Conservation (phyloP, 2,113 vertebrate species). For the Oophaga pumilio region DNA sequence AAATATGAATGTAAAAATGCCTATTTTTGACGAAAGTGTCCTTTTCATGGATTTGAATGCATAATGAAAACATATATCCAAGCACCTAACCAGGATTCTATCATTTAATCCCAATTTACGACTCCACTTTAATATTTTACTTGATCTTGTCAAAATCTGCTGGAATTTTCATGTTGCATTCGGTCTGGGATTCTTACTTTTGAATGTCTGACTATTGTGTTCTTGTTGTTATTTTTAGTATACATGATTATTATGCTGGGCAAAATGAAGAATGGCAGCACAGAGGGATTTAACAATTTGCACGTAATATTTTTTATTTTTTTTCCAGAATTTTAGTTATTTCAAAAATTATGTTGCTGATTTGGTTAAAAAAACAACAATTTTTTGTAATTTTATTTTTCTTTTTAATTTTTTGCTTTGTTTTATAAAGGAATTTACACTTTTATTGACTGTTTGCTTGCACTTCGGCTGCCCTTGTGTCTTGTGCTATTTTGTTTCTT, state of each 20-base stretch:
- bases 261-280: conserved; percentile 51
- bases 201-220: conserved; percentile 54
- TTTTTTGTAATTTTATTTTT: conserved; percentile 9
- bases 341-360: conserved; percentile 36
- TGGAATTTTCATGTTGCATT: conserved; percentile 22
- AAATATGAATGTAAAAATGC: no score
- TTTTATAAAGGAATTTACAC: neutral
- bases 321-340: conserved; percentile 19
- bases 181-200: neutral
- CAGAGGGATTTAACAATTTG: conserved; percentile 53
- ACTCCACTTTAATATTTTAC: neutral
- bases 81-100: neutral
- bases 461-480: conserved; percentile 49
- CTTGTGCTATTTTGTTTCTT: neutral
- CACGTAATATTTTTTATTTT: conserved; percentile 43
- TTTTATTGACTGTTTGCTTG: conserved; percentile 51
- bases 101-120: neutral
- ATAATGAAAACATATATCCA: conserved; percentile 7
- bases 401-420: neutral
- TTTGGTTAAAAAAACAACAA: neutral
- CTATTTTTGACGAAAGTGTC: no score
- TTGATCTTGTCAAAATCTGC: neutral
- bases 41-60: neutral
- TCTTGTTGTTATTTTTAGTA: conserved; percentile 58
- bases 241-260: conserved; percentile 55